Evolutionary conservation across 2,888 invertebrate species (phyloP).

Genomic region (Hoplodrina ambigua): DNA sequence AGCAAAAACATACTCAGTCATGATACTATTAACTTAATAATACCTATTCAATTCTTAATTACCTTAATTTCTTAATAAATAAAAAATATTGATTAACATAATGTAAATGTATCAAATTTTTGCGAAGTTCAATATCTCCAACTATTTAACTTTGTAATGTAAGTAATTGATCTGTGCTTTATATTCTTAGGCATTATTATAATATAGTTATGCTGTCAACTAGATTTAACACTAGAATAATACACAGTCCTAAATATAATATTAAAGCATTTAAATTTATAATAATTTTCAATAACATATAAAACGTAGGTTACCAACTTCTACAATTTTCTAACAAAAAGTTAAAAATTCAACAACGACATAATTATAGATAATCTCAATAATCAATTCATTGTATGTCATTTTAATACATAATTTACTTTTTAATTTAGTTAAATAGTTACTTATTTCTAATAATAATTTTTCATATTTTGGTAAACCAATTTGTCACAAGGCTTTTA

Average conservation of each 20-base stretch:
- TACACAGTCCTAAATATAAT: constrained; percentile 49
- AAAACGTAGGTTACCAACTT: constrained; percentile 48
- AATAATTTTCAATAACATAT: constrained; percentile 39
- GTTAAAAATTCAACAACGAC: constrained; percentile 50
- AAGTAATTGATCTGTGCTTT: constrained; percentile 58
- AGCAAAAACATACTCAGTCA: constrained; percentile 67
- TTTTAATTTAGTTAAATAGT: constrained; percentile 27
- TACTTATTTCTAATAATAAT: constrained; percentile 10
- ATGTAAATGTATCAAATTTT: constrained; percentile 53
- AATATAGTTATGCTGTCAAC: constrained; percentile 30
- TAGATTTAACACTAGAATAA: constrained; percentile 52
- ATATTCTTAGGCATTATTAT: constrained; percentile 33
- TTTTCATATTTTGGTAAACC: constrained; percentile 20
- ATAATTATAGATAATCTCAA: constrained; percentile 38
- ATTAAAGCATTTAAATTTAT: constrained; percentile 62
- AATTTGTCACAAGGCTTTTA: constrained; percentile 34
- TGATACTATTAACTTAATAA: constrained; percentile 62
- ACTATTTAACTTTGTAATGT: constrained; percentile 23
- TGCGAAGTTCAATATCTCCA: constrained; percentile 33
- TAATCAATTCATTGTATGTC: constrained; percentile 56
- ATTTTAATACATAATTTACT: constrained; percentile 32
- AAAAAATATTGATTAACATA: constrained; percentile 26
- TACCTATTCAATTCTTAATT: constrained; percentile 54
- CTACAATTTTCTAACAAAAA: constrained; percentile 49
- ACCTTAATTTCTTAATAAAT: constrained; percentile 49